Base-by-base conservation (phyloP, 1,140 invertebrate species). In the Drosophila eugracilis region DNA sequence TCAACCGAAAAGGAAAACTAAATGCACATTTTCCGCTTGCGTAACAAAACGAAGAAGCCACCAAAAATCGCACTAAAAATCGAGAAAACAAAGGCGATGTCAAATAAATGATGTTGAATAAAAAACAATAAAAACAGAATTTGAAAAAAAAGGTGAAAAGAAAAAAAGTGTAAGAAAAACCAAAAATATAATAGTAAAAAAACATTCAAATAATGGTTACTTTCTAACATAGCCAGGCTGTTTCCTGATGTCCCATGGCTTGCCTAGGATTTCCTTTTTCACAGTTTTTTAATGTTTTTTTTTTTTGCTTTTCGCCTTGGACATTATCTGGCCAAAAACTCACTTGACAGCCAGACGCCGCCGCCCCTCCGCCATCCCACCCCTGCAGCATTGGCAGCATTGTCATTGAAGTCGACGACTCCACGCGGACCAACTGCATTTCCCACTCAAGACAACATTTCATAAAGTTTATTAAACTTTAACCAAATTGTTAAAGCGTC, bases 391-490 rank as follows among this genome's bases (percentile, higher is more conserved):
- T 42, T 28, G 57, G 19, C 50, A 32, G 47, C 67, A 53, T 47
- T 60, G 75, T 73, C 71, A 75, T 85, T 80, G 48, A 45, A 85
- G 80, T 84, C 80, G 75, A 28, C 63, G 63, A 67, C 63, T 67
- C 28, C 28, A 42, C 60, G 75, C 74, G 57, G 26, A 53, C 36
- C 52, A 50, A 77, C 77, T 88, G 81, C 81, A 86, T 81, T 86
- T 86, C 81, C 81, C 81, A 81, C 83, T 86, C 83, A 70, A 65
- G 83, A 81, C 83, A 81, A 77, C 77, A 86, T 86, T 86, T 86
- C 81, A 86, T 86, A 86, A 86, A 88, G 81, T 86, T 86, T 86
- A 86, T 86, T 86, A 86, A 86, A 86, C 81, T 86, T 85, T 86
- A 86, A 57, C 81, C 81, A 86, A 86, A 86, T 86, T 86, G 81